Conservation (phyloP, 2,888 invertebrate genomes). For the Dryadula phaetusa region DNA sequence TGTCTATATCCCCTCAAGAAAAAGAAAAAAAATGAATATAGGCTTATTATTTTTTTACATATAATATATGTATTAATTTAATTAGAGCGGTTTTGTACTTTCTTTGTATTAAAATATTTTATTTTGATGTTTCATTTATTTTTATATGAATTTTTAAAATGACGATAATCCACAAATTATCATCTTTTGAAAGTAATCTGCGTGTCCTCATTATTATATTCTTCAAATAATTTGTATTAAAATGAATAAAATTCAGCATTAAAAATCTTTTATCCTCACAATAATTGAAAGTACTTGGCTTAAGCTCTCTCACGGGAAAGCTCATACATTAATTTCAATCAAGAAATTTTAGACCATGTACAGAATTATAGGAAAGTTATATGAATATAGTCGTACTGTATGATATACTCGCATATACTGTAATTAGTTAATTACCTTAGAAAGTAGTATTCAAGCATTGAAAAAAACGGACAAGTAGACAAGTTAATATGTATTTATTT, state of each 20-base stretch:
- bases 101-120: too few species aligned
- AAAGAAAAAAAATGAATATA: too few species aligned
- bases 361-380: neutral
- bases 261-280: neutral
- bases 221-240: slow-evolving; percentile 1
- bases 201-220: neutral
- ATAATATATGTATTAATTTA: too few species aligned
- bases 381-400: too few species aligned
- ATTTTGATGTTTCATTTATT: neutral
- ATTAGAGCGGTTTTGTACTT: too few species aligned
- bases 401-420: too few species aligned
- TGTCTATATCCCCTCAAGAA: too few species aligned
- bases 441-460: too few species aligned
- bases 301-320: slow-evolving; percentile 10
- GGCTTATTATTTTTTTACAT: too few species aligned
- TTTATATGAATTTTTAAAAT: neutral
- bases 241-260: slow-evolving; percentile 9
- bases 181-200: neutral
- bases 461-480: too few species aligned
- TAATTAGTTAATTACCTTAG: too few species aligned
- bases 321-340: slow-evolving; percentile 10
- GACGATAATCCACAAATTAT: neutral
- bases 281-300: neutral
- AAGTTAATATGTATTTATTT: too few species aligned
- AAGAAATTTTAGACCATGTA: neutral